Evolutionary conservation across 2,888 invertebrate species (phyloP), one percentile per base, ranked within the genome.

Genomic region (Pharmacophagus antenor): DNA sequence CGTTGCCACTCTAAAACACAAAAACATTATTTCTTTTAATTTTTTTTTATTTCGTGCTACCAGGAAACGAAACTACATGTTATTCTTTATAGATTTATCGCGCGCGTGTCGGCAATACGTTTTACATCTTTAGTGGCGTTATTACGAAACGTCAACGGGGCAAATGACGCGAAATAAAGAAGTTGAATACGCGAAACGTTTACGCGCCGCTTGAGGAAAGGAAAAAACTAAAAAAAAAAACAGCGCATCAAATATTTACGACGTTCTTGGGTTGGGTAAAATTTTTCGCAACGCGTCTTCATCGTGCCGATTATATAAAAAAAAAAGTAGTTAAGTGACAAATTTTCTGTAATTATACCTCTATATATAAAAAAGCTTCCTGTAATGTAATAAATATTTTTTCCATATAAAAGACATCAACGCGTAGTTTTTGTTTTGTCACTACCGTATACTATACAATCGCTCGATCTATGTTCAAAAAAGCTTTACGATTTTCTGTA

Each of bases 271-370:
- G 20, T 21, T 15, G 20, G 41, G 41, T 49, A 27, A 51, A 49
- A 15, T 59, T 59, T 50, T 49, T 31, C 49, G 27, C 42, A 46
- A 54, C 22, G 44, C 55, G 46, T 51, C 60, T 60, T 55, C 50
- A 51, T 60, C 44, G 31, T 15, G 21, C 2, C 31, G 31, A 48
- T 37, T 27, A 53, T 58, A 53, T 53, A 58, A 22, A 42, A 6
- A 15, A 8, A 49, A 25, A 53, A 53, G 20, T 37, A 48, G 22
- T 12, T 37, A 47, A 58, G 23, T 52, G n/a, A n/a, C n/a, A n/a
- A n/a, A n/a, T n/a, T n/a, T n/a, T n/a, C n/a, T n/a, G n/a, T n/a
- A n/a, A n/a, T n/a, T n/a, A n/a, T n/a, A n/a, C n/a, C n/a, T n/a
- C n/a, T n/a, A n/a, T n/a, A n/a, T n/a, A n/a, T n/a, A n/a, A n/a